A percentile compares a stretch with the other conserved stretches of the same genome.
phyloP scores from a whole-genome alignment of 92 coral and sea anemone species.

The Bergia puertoricense region DNA sequence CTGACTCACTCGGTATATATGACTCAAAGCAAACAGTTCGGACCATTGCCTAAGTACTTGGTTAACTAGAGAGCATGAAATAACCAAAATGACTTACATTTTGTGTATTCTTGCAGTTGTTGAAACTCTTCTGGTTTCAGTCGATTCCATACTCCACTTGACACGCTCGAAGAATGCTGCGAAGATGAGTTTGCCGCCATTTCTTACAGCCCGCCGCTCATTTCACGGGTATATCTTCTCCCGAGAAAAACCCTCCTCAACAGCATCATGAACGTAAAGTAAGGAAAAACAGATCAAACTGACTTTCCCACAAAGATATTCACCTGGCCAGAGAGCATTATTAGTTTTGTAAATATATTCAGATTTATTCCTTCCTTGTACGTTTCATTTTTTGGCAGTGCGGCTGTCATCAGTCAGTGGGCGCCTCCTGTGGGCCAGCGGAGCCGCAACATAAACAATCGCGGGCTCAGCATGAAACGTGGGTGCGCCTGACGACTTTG shows the following conservation, averaged over 20 bases:
- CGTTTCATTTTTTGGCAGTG: conserved; percentile 70
- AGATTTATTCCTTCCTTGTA: conserved; percentile 60
- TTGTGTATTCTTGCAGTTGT: conserved; percentile 99
- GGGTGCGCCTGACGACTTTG: background rate
- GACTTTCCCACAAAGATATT: conserved; percentile 67
- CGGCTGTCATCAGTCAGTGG: conserved; percentile 32
- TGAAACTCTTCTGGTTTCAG: conserved; percentile 97
- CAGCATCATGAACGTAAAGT: conserved; percentile 63
- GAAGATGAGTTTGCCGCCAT: conserved; percentile 71
- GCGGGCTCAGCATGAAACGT: conserved; percentile 28
- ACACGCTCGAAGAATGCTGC: conserved; percentile 64
- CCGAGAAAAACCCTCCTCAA: conserved; percentile 25
- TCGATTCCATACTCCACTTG: conserved; percentile 98
- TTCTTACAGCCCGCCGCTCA: conserved; percentile 47
- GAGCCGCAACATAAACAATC: background rate
- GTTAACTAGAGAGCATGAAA: conserved; percentile 54
- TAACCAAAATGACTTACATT: conserved; percentile 82
- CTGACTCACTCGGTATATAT: background rate
- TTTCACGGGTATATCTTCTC: conserved; percentile 30
- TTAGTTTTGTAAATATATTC: conserved; percentile 92
- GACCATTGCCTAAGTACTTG: conserved; percentile 45
- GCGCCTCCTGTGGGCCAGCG: conserved; percentile 39
- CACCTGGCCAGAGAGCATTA: conserved; percentile 94
- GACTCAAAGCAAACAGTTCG: conserved; percentile 16
- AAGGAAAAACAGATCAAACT: conserved; percentile 56